Conservation (phyloP, 2,797 vertebrate species). For the Diplodus puntazzo region DNA sequence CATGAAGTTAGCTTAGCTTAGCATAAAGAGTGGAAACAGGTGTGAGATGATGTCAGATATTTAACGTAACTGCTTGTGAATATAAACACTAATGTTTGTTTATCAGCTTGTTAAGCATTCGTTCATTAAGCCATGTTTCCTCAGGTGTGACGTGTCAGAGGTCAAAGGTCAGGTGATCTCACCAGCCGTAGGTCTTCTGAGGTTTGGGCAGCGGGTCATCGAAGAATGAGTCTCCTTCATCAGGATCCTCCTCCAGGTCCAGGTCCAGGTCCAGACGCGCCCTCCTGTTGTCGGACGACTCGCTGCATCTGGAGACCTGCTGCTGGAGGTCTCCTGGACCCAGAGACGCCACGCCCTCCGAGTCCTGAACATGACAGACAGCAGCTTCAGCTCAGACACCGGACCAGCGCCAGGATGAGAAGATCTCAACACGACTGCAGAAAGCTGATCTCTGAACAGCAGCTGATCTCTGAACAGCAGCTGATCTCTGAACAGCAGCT, state of each 20-base stretch:
- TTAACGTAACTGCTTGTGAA: too few relatives aligned
- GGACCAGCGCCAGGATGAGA: not conserved
- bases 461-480: too few relatives aligned
- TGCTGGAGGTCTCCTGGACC: constrained; percentile 70
- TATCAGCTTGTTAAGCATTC: too few relatives aligned
- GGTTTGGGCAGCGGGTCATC: constrained; percentile 94
- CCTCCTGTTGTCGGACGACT: constrained; percentile 53
- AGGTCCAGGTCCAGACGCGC: constrained; percentile 70
- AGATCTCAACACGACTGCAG: too few relatives aligned
- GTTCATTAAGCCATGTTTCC: too few relatives aligned
- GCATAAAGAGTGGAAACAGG: too few relatives aligned
- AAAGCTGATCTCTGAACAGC: too few relatives aligned
- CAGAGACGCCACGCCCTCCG: constrained; percentile 15
- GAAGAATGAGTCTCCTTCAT: constrained; percentile 94
- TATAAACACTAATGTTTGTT: too few relatives aligned
- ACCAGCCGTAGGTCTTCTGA: constrained; percentile 92
- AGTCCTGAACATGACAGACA: constrained; percentile 37
- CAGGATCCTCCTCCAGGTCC: constrained; percentile 81
- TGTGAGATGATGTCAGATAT: too few relatives aligned
- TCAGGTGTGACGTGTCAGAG: not conserved
- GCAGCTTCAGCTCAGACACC: not conserved
- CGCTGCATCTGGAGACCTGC: not conserved
- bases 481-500: too few relatives aligned
- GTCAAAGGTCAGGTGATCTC: constrained; percentile 59
- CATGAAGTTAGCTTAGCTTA: too few relatives aligned